Evolutionary conservation across 1,140 invertebrate species (phyloP).

Genomic region (Dendrolimus kikuchii): DNA sequence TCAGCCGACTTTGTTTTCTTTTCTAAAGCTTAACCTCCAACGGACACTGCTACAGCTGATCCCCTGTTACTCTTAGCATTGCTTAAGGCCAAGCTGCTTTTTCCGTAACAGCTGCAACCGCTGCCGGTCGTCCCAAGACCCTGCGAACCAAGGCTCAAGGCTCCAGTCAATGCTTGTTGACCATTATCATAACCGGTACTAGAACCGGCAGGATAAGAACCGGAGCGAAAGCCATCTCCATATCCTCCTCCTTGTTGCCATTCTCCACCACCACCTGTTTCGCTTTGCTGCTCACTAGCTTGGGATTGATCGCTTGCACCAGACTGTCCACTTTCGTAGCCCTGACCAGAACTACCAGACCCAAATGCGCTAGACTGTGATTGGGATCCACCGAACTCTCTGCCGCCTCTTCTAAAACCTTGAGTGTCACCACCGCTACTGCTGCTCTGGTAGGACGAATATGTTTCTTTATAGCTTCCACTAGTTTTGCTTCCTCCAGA

Average conservation of each 20-base stretch:
- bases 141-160: slow-evolving; percentile 43
- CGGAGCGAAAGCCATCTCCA: background rate
- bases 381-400: too few species aligned
- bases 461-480: too few species aligned
- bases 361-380: too few species aligned
- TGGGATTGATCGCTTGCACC: slow-evolving; percentile 7
- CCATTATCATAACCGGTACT: background rate
- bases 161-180: slow-evolving; percentile 26
- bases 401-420: too few species aligned
- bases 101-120: slow-evolving; percentile 46
- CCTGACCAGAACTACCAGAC: background rate
- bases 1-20: background rate
- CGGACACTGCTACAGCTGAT: slow-evolving; percentile 42
- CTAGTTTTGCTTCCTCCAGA: too few species aligned
- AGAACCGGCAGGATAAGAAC: background rate
- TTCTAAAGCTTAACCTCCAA: slow-evolving; percentile 20
- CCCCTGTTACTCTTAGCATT: slow-evolving; percentile 52
- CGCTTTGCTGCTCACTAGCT: background rate
- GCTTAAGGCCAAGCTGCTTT: slow-evolving; percentile 45
- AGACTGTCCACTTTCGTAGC: slow-evolving; percentile 6
- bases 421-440: too few species aligned
- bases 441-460: too few species aligned
- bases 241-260: slow-evolving; percentile 7
- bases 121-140: slow-evolving; percentile 33
- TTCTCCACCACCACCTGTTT: slow-evolving; percentile 3